A percentile compares a stretch with the other conserved stretches of the same genome.
These are phyloP conservation scores for Drosophila kanapiae DNA, from an alignment of 1,140 invertebrate genomes.

Conservation along the genomic window DNA sequence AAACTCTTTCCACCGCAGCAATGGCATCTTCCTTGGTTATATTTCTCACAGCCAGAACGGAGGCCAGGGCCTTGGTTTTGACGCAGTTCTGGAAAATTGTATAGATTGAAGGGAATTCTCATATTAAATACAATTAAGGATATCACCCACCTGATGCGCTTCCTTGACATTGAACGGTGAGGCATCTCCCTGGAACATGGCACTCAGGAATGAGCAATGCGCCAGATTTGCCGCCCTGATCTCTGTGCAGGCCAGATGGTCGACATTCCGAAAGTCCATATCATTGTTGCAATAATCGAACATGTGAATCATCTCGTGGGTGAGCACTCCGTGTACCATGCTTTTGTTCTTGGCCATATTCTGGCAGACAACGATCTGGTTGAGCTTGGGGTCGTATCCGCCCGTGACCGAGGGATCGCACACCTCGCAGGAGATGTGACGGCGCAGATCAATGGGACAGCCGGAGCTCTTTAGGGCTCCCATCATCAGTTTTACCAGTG, in stretches of 20 bases:
- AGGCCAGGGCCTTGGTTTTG: slow-evolving; percentile 93
- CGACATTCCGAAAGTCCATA: slow-evolving; percentile 94
- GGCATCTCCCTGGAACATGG: slow-evolving; percentile 91
- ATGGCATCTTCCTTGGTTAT: slow-evolving; percentile 90
- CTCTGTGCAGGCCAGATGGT: slow-evolving; percentile 98
- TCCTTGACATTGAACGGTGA: slow-evolving; percentile 91
- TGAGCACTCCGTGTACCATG: slow-evolving; percentile 91
- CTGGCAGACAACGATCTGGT: slow-evolving; percentile 95
- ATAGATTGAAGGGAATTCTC: background rate
- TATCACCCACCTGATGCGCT: slow-evolving; percentile 88
- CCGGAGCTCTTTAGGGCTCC: slow-evolving; percentile 93
- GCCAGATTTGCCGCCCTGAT: slow-evolving; percentile 96
- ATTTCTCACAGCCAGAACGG: slow-evolving; percentile 92
- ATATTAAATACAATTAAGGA: background rate
- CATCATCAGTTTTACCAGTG: slow-evolving; percentile 94
- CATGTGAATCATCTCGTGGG: slow-evolving; percentile 98
- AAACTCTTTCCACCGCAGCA: slow-evolving; percentile 94
- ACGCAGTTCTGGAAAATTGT: slow-evolving; percentile 91
- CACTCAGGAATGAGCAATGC: slow-evolving; percentile 95
- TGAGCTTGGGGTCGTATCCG: slow-evolving; percentile 93
- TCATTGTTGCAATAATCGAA: slow-evolving; percentile 97
- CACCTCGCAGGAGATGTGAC: slow-evolving; percentile 96
- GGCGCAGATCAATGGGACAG: slow-evolving; percentile 92
- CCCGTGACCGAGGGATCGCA: slow-evolving; percentile 94
- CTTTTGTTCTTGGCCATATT: slow-evolving; percentile 90